Base-by-base conservation (phyloP, 2,888 invertebrate genomes). In the Ditula angustiorana region DNA sequence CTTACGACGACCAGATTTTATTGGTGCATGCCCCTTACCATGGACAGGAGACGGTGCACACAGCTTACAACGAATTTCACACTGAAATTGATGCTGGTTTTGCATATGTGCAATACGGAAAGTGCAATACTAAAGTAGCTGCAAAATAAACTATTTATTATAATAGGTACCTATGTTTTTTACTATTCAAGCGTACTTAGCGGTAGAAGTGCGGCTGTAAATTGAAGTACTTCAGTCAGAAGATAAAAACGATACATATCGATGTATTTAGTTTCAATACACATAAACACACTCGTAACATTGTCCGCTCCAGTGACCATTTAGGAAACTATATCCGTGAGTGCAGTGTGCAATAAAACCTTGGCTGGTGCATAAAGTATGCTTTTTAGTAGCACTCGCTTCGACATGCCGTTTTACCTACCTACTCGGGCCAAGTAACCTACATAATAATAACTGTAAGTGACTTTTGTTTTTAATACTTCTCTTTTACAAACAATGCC, bases 381-480 rank as follows among this genome's bases (percentile, higher is more conserved):
- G 69, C 69, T 74, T 69, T 77, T 78, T 75, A 78, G 73, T 75
- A 69, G 71, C 67, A 63, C 64, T 53, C 71, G 69, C 73, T 69
- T 68, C 69, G 52, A 67, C 68, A 65, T 62, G 50, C 65, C 37
- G 53, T 52, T 50, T 58, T 55, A 57, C 47, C 44, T 50, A 50
- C 35, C 33, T 13, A 53, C 28, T 49, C 72, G 19, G 71, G 71
- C 75, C 78, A 76, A 76, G 74, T 81, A 81, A 82, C 82, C 82
- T 79, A 82, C 78, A 81, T 79, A 75, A 77, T 74, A 76, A 76
- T 75, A 78, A 79, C 75, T 66, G 71, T 75, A 74, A 55, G 66
- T 70, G 67, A 67, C 59, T 61, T 69, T 72, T 74, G 63, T 58
- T 68, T 71, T 67, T 30, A 67, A 67, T 71, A 67, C 61, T 74